Evolutionary conservation across 2,888 invertebrate species (phyloP), one percentile per base, ranked within the genome.

Genomic region (Polydrusus pterygomalis): DNA sequence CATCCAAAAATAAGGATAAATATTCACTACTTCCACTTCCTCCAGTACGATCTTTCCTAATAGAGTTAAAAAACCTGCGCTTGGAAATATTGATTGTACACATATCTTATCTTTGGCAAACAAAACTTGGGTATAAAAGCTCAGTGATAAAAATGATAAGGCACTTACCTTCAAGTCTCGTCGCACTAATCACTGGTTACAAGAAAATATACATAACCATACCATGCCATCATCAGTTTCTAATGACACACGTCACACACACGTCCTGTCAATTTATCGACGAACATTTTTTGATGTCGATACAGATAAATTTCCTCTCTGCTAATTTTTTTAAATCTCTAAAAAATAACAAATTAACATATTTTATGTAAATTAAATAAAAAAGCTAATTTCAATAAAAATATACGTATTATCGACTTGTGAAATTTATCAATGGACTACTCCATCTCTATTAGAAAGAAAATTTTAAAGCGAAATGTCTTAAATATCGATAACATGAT

Each of bases 161-260:
- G 56, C 70, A 81, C 82, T 82, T 73, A 84, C 84, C 83, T 83
- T 81, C 73, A 81, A 81, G 79, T 82, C 82, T 82, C 81, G 81
- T 82, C 62, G 81, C 80, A 79, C 79, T 79, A 79, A 80, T 80
- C 80, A 81, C 82, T 81, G 81, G 80, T 81, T 81, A 83, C 79
- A 80, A 75, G 75, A 80, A 79, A 70, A 71, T 74, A 80, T 77
- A 77, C 78, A 80, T 80, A 80, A 79, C 82, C 83, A 82, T 83
- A 80, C 82, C 81, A 83, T 81, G 34, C 34, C 81, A 77, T 80
- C 81, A 77, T 79, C 78, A 79, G 78, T 77, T 77, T 79, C 79
- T 80, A 77, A 82, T 79, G 80, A 82, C 81, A 81, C 77, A 80
- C 80, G 80, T 83, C 81, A 82, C 75, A 51, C 81, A 82, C 75